Evolutionary conservation across 53 echinoderm and acorn worm genomes (phyloP), one percentile per base, ranked within the genome.

Genomic region (Temnopleurus reevesii): DNA sequence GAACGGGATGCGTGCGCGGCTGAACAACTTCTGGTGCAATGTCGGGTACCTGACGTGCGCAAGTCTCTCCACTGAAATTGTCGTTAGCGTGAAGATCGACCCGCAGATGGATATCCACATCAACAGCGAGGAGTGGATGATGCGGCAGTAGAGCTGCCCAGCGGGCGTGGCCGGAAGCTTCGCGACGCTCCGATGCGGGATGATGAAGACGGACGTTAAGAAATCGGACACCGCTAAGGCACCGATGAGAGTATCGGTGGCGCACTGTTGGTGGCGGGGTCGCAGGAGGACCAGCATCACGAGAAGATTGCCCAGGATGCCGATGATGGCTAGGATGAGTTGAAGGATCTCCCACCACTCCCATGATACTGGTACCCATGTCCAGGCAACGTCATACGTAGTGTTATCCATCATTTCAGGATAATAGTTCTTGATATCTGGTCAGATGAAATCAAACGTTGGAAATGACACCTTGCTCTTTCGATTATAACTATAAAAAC

Each of bases 91-190:
- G 53, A 93, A 63, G 76, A 95, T 59, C 0, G 93, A 95, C 0
- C 90, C 93, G 8, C 91, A 86, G 18, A 95, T 91, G 17, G 93
- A 91, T 4, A 93, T 89, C 95, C 95, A 95, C 90, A 93, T 91
- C 53, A 91, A 15, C 8, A 93, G 81, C 3, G 81, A 84, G 12
- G 93, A 91, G 30, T 89, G 77, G 31, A 95, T 57, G n/a, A 95
- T 64, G 59, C 91, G 66, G 34, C 95, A 95, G 91, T 91, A 95
- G 82, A 87, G 60, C 8, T 81, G 66, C 1, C 91, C 93, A 2
- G 54, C 76, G 2, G 86, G n/a, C 5, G 53, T 88, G 53, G 79
- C 51, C 0, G 93, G 91, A 10, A 93, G 93, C 44, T 18, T 29
- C 4, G 31, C 13, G 17, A 91, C 86, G 15, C 36, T 12, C 3